Percentiles rank a stretch among this genome's conserved stretches.
Conservation (phyloP, 2,113 vertebrate species). For the Indicator indicator region DNA sequence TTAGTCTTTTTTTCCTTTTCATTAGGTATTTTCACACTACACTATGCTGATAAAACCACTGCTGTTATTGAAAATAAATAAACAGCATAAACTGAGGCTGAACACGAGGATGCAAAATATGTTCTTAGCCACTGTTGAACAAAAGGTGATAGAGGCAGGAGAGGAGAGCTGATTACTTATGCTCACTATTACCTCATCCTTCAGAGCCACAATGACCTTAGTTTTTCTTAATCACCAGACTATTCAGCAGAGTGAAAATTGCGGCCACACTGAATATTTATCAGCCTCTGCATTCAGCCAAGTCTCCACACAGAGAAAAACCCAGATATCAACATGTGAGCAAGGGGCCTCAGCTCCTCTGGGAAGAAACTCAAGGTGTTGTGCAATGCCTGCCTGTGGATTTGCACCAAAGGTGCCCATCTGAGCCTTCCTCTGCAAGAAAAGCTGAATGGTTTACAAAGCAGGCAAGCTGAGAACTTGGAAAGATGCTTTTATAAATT, state of each 20-base stretch:
- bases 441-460: background rate
- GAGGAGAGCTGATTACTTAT: background rate
- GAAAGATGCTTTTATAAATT: background rate
- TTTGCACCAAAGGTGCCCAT: background rate
- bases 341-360: background rate
- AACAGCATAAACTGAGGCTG: background rate
- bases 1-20: background rate
- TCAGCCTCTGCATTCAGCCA: background rate
- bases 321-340: background rate
- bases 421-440: background rate
- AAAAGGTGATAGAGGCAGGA: background rate
- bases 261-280: background rate
- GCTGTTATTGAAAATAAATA: background rate
- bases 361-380: background rate
- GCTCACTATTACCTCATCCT: background rate
- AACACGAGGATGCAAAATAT: background rate
- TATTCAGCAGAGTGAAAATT: background rate
- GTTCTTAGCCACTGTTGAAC: background rate
- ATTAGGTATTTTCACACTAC: background rate
- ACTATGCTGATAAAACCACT: background rate
- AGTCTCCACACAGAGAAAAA: background rate
- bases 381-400: fast-evolving
- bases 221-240: background rate
- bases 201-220: background rate
- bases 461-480: background rate